Conservation (phyloP, 1,140 invertebrate species). For the Aphelenchoides besseyi region DNA sequence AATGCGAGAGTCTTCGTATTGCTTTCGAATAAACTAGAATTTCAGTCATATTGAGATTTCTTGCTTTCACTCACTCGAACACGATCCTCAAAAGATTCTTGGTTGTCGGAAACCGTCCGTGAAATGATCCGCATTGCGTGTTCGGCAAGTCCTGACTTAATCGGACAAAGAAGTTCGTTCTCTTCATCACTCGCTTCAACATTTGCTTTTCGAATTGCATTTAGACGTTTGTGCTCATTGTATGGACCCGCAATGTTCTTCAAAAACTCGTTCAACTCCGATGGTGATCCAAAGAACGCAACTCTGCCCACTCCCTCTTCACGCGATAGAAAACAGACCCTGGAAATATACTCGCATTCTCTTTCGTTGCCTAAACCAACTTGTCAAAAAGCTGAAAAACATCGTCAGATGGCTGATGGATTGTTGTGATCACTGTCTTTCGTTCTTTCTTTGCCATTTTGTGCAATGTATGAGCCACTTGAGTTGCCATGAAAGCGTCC, state of each 20-base stretch:
- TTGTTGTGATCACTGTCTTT: slow-evolving; percentile 76
- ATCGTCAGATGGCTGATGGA: slow-evolving; percentile 80
- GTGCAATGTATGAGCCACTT: background rate
- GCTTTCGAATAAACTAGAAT: background rate
- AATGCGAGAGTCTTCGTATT: background rate
- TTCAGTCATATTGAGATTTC: no score
- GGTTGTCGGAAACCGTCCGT: background rate
- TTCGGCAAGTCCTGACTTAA: slow-evolving; percentile 71
- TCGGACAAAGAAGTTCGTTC: slow-evolving; percentile 65
- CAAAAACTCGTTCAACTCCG: slow-evolving; percentile 41
- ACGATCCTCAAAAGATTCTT: background rate
- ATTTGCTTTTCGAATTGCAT: background rate
- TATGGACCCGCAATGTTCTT: slow-evolving; percentile 68
- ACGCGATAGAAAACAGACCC: slow-evolving; percentile 52
- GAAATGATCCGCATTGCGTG: slow-evolving; percentile 63
- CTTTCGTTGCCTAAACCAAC: slow-evolving; percentile 63
- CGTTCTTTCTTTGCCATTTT: background rate
- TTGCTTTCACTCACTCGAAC: no score
- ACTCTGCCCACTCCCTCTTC: slow-evolving; percentile 65
- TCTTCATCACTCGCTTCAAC: background rate
- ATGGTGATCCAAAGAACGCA: slow-evolving; percentile 37
- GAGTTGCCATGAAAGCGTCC: slow-evolving; percentile 67
- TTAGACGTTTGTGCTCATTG: slow-evolving; percentile 33
- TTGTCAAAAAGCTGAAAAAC: slow-evolving; percentile 77
- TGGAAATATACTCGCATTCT: background rate